Percentiles rank a stretch among this genome's conserved stretches.
These are phyloP conservation scores for Megaustenia siamemsis DNA, from an alignment of 2,888 invertebrate genomes.

Conservation along the genomic window DNA sequence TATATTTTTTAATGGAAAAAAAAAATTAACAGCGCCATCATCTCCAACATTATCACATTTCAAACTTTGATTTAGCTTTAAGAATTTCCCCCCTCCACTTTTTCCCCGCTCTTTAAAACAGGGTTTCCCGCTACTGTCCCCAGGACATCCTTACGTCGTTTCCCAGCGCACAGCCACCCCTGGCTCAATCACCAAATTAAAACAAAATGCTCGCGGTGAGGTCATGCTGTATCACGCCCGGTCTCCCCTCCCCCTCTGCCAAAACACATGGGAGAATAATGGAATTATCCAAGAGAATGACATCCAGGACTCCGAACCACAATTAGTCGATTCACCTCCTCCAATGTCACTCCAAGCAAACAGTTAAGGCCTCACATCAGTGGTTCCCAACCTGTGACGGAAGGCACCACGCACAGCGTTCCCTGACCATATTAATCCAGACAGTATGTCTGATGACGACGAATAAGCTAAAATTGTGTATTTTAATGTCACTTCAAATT, in stretches of 20 bases:
- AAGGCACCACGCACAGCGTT: too few relatives aligned
- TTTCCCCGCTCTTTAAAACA: too few relatives aligned
- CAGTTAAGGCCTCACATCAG: slow-evolving; percentile 28
- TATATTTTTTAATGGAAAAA: too few relatives aligned
- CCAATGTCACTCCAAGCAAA: slow-evolving; percentile 35
- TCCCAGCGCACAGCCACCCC: neutral
- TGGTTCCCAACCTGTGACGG: too few relatives aligned
- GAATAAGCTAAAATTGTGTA: too few relatives aligned
- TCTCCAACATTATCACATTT: neutral
- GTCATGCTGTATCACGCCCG: slow-evolving; percentile 16
- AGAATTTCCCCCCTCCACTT: too few relatives aligned
- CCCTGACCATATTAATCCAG: too few relatives aligned
- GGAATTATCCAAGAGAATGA: slow-evolving; percentile 32
- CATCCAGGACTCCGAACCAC: slow-evolving; percentile 33
- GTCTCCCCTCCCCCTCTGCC: slow-evolving; percentile 1
- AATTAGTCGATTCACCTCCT: slow-evolving; percentile 42
- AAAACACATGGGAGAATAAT: slow-evolving; percentile 41
- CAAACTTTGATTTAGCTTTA: neutral
- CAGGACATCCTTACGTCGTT: neutral
- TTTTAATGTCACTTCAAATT: too few relatives aligned
- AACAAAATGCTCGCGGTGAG: slow-evolving; percentile 32
- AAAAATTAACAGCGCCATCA: too few relatives aligned
- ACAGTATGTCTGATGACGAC: too few relatives aligned
- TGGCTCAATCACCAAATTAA: slow-evolving; percentile 33
- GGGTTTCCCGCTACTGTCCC: too few relatives aligned